Base-by-base conservation (phyloP, 2,888 invertebrate species). In the Argynnis bischoffii region DNA sequence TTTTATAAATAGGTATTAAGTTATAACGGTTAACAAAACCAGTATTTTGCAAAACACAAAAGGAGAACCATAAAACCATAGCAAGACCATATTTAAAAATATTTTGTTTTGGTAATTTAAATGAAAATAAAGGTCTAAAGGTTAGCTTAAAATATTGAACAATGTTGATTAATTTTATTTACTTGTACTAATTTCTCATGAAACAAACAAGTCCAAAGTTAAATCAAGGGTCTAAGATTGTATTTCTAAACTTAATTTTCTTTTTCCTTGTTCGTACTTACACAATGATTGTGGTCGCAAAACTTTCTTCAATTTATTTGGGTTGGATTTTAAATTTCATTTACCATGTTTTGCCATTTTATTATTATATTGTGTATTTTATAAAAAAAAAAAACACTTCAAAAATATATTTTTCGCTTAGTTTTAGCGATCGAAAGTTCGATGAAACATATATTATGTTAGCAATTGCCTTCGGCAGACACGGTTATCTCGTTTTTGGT, bases 271-370 rank as follows among this genome's bases (percentile, higher is more conserved):
- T 57, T 47, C 13, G 47, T 59, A 59, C 46, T 46, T 53, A 15
- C 46, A 63, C 63, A 55, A 46, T 47, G 63, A 55, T 55, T n/a
- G 63, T 55, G 46, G 26, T 11, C 47, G 63, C 54, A 55, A 31
- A 63, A 63, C 14, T 55, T 63, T 47, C 1, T 47, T 47, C 26
- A 63, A 55, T 55, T 63, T 63, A 63, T 63, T 51, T 63, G n/a
- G 48, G 26, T 13, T 8, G n/a, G 21, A 57, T 57, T 47, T 57
- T 57, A 26, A 57, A 57, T 57, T 57, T n/a, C 11, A 26, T 57
- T 47, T 47, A n/a, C 21, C 26, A 47, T 35, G 63, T 41, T 54
- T 55, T 54, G 16, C 26, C 21, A 63, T 63, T 54, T 48, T 6
- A 26, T 48, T 16, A 47, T 35, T 55, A 13, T 35, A 55, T 16